Base-by-base conservation (phyloP, 2,888 invertebrate genomes). In the Xiphydria camelus region DNA sequence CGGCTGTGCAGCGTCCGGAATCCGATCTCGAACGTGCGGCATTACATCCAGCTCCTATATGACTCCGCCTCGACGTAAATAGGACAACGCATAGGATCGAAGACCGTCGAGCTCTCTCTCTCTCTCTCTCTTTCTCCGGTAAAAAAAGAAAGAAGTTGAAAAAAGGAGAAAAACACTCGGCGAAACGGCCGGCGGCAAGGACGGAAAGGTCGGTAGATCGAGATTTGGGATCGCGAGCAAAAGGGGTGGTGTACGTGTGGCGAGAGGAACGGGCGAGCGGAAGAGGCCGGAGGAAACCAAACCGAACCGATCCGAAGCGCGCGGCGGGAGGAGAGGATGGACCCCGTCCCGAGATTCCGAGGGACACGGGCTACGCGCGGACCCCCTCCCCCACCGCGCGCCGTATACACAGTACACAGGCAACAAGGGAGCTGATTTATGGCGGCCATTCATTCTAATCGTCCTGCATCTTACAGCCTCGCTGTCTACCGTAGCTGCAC, bases 381-480 rank as follows among this genome's bases (percentile, higher is more conserved):
- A n/a, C n/a, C n/a, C n/a, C n/a, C n/a, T n/a, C n/a, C n/a, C n/a
- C n/a, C n/a, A n/a, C n/a, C n/a, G n/a, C n/a, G n/a, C n/a, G n/a
- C n/a, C n/a, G 10, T 15, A 14, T 18, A 10, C 34, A 34, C 15
- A 18, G 34, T 14, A 34, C 15, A 34, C 34, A 34, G 45, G 62
- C 66, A 68, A 68, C 69, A 59, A 66, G 69, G 59, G 52, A 53
- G 53, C 65, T 68, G 68, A 68, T 68, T 68, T 68, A 68, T 69
- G 54, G 61, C 57, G 60, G 63, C 68, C 69, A 68, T 68, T 68
- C 68, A 66, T 68, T 68, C 68, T 68, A 68, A 68, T 68, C 68
- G 68, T 66, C 68, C 60, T 61, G 66, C 56, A 68, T 69, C 69
- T 69, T 62, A 53, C 57, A 51, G 54, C 49, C 57, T 53, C 52